Evolutionary conservation across 1,140 invertebrate species (phyloP).

Genomic region (Oreohelix idahoensis): DNA sequence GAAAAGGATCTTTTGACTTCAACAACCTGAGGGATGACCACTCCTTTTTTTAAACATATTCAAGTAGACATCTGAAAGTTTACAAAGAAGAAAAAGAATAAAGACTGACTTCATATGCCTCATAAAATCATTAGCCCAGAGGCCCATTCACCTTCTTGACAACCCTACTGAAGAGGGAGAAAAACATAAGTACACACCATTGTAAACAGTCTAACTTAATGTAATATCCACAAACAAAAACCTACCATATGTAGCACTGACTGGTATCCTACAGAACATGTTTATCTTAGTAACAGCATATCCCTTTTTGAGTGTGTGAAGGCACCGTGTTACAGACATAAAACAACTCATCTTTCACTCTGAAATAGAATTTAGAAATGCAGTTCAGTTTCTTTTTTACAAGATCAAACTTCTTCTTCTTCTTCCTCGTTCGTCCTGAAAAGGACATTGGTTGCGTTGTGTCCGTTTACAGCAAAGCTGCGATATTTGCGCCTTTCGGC

Average conservation of each 20-base stretch:
- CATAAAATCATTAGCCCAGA: background rate
- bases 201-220: background rate
- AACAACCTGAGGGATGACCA: no score
- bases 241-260: background rate
- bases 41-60: background rate
- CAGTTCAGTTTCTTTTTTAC: no score
- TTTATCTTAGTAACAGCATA: background rate
- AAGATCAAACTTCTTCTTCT: no score
- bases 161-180: no score
- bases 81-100: background rate
- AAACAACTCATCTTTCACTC: background rate
- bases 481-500: no score
- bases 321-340: background rate
- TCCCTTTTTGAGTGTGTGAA: background rate
- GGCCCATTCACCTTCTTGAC: background rate
- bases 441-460: no score
- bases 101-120: background rate
- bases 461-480: no score
- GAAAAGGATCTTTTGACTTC: no score
- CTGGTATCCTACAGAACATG: background rate
- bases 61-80: background rate
- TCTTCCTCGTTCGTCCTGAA: no score
- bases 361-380: conserved; percentile 1
- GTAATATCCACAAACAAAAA: background rate
- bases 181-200: background rate